Percentiles rank a stretch among this genome's conserved stretches.
phyloP scores from a whole-genome alignment of 2,797 vertebrate genomes.

The Helarctos malayanus region DNA sequence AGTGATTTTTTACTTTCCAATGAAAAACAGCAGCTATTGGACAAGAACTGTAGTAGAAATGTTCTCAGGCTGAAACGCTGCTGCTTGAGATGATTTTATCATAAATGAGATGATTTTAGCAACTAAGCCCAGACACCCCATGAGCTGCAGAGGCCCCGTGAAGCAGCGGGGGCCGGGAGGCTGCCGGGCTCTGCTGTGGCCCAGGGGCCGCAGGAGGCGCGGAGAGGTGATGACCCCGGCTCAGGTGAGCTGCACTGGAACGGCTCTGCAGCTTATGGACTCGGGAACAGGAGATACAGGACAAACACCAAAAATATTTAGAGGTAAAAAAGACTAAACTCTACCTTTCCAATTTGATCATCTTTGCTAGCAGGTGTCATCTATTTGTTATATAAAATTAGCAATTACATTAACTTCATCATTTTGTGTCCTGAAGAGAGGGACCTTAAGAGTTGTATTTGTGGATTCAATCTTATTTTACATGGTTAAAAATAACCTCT shows the following conservation, averaged over 20 bases:
- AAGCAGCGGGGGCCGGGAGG: background rate
- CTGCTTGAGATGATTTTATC: background rate
- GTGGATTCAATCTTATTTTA: conserved; percentile 18
- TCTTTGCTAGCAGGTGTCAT: background rate
- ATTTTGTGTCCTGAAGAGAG: background rate
- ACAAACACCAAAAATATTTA: background rate
- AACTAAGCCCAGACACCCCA: background rate
- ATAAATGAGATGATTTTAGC: background rate
- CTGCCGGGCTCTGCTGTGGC: background rate
- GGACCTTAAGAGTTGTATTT: background rate
- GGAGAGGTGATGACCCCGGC: background rate
- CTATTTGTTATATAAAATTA: conserved; percentile 1
- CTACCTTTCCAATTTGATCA: conserved; percentile 16
- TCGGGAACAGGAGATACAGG: background rate
- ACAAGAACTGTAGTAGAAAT: background rate
- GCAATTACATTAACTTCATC: background rate
- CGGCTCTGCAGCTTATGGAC: background rate
- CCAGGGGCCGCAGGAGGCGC: rapidly evolving
- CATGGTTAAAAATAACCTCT: conserved; percentile 21
- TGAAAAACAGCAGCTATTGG: background rate
- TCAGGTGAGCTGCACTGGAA: background rate
- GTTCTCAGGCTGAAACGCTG: background rate
- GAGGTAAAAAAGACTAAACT: background rate
- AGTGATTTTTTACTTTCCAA: background rate
- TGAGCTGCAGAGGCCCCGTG: background rate